Conservation (phyloP, 2,888 invertebrate genomes). For the Polymixis flavicincta region DNA sequence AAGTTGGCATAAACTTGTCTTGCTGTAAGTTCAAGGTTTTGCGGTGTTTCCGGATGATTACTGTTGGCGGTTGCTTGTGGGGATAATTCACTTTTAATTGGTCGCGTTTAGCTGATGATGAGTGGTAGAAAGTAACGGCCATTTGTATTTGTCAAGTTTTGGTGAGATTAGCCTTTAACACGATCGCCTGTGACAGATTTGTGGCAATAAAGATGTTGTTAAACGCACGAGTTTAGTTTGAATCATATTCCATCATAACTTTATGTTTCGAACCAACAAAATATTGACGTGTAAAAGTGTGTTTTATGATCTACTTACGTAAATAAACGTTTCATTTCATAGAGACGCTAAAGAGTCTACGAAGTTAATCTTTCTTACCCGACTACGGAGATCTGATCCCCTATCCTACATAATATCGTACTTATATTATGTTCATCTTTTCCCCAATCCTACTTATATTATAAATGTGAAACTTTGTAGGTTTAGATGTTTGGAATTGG, state of each 20-base stretch:
- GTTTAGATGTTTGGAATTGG: no score
- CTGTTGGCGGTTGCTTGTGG: constrained; percentile 60
- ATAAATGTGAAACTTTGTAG: no score
- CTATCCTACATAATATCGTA: no score
- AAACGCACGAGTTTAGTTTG: neutral
- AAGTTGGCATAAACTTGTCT: constrained; percentile 63
- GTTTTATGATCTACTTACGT: no score
- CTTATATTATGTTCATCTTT: no score
- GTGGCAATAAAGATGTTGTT: constrained; percentile 2
- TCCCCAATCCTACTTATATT: no score
- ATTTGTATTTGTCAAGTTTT: constrained; percentile 47
- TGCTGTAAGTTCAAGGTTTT: constrained; percentile 77
- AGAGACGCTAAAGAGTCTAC: neutral
- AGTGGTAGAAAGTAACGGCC: constrained; percentile 40
- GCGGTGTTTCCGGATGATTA: constrained; percentile 68
- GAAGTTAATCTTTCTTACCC: neutral
- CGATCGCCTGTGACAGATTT: neutral
- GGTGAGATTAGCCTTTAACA: neutral
- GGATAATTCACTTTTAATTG: constrained; percentile 63
- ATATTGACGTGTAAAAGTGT: no score
- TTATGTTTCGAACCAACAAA: neutral
- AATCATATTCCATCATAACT: neutral
- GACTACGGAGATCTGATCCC: no score
- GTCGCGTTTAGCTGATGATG: constrained; percentile 33
- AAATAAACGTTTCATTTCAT: no score